Evolutionary conservation across 2,797 vertebrate species (phyloP), one percentile per base, ranked within the genome.

Genomic region (Austrolebias charrua): DNA sequence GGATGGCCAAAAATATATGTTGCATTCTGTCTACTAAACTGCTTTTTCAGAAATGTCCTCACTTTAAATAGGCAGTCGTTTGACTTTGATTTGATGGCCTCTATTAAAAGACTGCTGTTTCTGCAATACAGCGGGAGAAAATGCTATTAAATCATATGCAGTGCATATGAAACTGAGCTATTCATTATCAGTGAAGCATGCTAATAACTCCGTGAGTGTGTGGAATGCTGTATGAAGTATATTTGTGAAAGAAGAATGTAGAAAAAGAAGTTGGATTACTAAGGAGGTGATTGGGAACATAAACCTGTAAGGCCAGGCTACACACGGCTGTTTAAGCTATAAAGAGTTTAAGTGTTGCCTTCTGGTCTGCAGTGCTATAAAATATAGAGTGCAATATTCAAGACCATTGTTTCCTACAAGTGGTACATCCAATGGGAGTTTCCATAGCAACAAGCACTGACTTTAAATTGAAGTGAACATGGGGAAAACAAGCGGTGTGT

Each of bases 391-490:
- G 86, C 72, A 86, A 83, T 83, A 89, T 81, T 81, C 83, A 83
- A 85, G 71, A 81, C 84, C 57, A 82, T 88, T 86, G 87, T 87
- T 82, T 77, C 70, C 65, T 56, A 71, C 76, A 75, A 84, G 72
- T 75, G 82, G 67, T 85, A 73, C 80, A 80, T 69, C 66, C 85
- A 85, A 47, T 61, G 76, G 24, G 82, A 61, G 92, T 93, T 91
- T 86, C 92, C 90, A 92, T 92, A 88, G 92, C 89, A 92, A 94
- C 93, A 88, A 85, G 81, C 75, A 65, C 63, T 54, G 77, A 82
- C 84, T 89, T 92, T 86, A 91, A 88, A 89, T 83, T 83, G 69
- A 88, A 81, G 76, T 69, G 75, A 86, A 81, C 76, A 81, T 72
- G 76, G 61, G 73, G 75, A 78, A 62, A 66, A 66, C 61, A 51